These are phyloP conservation scores for Myotis brandtii DNA, from an alignment of 2,113 vertebrate genomes.

Conservation along the genomic window DNA sequence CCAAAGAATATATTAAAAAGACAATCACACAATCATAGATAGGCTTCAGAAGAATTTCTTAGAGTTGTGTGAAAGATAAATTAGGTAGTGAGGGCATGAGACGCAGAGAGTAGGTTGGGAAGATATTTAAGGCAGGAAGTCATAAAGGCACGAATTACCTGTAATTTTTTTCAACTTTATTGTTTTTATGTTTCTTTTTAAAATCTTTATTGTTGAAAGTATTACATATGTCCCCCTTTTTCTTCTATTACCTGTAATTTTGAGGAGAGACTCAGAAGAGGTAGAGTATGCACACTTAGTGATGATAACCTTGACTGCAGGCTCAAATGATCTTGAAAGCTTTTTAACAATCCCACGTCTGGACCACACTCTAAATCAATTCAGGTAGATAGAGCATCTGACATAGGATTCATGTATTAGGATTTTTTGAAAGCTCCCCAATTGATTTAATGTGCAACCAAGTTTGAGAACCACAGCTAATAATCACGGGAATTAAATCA, in stretches of 20 bases:
- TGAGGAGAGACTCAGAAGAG: background rate
- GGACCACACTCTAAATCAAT: background rate
- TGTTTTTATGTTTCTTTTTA: too few relatives aligned
- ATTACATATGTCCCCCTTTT: too few relatives aligned
- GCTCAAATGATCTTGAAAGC: background rate
- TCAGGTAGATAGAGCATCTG: background rate
- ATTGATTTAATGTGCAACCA: background rate
- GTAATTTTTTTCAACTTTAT: too few relatives aligned
- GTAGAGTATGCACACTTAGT: background rate
- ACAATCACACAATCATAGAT: background rate
- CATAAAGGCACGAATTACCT: background rate
- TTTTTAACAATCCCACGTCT: background rate
- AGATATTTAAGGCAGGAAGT: background rate
- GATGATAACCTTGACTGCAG: background rate
- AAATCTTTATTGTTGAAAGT: too few relatives aligned
- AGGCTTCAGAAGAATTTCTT: background rate
- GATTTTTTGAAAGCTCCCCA: background rate
- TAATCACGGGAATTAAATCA: background rate
- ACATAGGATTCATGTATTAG: background rate
- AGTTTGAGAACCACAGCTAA: background rate
- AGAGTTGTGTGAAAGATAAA: background rate
- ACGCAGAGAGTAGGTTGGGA: background rate
- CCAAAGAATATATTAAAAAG: background rate
- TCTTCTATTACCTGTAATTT: background rate
- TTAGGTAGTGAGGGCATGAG: background rate